These are phyloP conservation scores for Zoanthus sociatus DNA, from an alignment of 92 coral and sea anemone species.

Conservation along the genomic window DNA sequence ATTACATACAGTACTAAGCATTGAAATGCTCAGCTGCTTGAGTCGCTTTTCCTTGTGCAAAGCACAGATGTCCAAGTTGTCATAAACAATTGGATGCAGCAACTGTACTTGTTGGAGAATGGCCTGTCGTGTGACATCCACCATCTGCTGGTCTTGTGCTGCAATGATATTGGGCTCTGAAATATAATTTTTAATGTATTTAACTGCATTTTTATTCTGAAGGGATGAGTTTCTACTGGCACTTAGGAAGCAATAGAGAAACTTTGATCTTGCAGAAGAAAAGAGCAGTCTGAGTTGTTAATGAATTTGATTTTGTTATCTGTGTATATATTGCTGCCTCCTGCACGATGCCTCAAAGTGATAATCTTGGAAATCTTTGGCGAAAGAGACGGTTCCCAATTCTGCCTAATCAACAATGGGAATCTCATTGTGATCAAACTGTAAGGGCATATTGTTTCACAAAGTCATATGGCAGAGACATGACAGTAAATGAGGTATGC, in stretches of 20 bases:
- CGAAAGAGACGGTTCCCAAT: neutral
- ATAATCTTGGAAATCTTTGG: constrained; percentile 19
- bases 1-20: too few species aligned
- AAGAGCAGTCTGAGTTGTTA: neutral
- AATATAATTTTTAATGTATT: too few species aligned
- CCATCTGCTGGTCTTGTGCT: too few species aligned
- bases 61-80: too few species aligned
- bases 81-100: too few species aligned
- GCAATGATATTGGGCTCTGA: too few species aligned
- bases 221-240: neutral
- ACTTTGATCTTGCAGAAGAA: neutral
- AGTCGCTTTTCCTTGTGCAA: too few species aligned
- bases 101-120: too few species aligned
- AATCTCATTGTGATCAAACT: neutral
- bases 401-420: neutral
- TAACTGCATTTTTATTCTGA: too few species aligned
- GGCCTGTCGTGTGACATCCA: too few species aligned
- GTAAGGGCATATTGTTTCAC: neutral
- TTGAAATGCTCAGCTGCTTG: too few species aligned
- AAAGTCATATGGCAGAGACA: constrained; percentile 11
- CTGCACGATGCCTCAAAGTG: constrained; percentile 13
- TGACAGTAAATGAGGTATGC: constrained; percentile 14
- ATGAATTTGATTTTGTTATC: constrained; percentile 12
- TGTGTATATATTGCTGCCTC: constrained; percentile 5
- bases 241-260: neutral